phyloP scores from a whole-genome alignment of 2,113 vertebrate genomes.

The Apistogramma diplotaenia region DNA sequence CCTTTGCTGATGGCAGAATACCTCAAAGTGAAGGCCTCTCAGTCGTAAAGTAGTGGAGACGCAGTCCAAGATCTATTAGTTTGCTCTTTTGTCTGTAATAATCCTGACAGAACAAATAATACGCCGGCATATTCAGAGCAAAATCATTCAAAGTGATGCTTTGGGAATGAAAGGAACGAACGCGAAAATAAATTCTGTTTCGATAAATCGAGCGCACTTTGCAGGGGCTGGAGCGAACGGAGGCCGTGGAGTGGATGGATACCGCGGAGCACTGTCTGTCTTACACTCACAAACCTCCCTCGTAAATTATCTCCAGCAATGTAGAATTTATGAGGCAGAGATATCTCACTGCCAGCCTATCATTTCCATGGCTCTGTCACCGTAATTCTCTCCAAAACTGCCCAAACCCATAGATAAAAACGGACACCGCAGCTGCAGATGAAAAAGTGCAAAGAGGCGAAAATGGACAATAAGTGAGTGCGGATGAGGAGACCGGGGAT shows the following conservation, averaged over 20 bases:
- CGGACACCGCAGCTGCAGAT: slow-evolving; percentile 48
- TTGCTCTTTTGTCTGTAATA: slow-evolving; percentile 70
- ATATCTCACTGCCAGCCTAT: slow-evolving; percentile 76
- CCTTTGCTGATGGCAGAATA: slow-evolving; percentile 61
- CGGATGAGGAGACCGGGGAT: not conserved
- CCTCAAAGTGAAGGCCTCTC: slow-evolving; percentile 43
- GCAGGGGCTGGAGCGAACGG: slow-evolving; percentile 33
- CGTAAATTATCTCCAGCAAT: slow-evolving; percentile 77
- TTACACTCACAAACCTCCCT: slow-evolving; percentile 68
- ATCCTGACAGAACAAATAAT: slow-evolving; percentile 67
- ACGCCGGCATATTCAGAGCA: slow-evolving; percentile 32
- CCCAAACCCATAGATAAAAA: slow-evolving; percentile 68
- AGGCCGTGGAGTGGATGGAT: slow-evolving; percentile 66
- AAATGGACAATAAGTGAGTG: slow-evolving; percentile 5
- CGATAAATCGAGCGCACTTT: slow-evolving; percentile 50
- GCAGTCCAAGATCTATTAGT: slow-evolving; percentile 53
- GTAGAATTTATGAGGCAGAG: slow-evolving; percentile 79
- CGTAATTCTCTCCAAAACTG: slow-evolving; percentile 76
- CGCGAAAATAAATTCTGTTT: slow-evolving; percentile 56
- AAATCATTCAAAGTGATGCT: slow-evolving; percentile 64
- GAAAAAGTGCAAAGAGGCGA: slow-evolving; percentile 38
- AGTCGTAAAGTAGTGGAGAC: slow-evolving; percentile 50
- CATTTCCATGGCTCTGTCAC: slow-evolving; percentile 76
- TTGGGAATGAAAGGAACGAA: slow-evolving; percentile 39
- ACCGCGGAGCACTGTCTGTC: slow-evolving; percentile 65